Conservation (phyloP, 1,140 invertebrate species). For the Dendroctonus valens region DNA sequence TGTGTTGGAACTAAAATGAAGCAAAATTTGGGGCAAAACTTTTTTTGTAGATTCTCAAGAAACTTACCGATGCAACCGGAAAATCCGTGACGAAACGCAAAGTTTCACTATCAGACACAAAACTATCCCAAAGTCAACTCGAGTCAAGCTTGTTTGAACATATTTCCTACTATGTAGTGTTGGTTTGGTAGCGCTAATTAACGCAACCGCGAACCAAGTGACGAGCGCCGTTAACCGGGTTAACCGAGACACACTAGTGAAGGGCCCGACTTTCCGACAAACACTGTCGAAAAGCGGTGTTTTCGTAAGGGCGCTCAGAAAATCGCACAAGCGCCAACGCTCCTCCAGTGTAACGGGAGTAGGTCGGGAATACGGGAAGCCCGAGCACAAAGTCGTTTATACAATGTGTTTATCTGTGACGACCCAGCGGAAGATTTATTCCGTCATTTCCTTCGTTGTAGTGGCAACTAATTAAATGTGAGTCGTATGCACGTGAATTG, state of each 20-base stretch:
- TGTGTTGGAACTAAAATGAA: too few species aligned
- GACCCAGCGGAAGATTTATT: neutral
- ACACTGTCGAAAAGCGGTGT: conserved; percentile 7
- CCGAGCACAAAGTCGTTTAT: conserved; percentile 14
- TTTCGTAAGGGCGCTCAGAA: neutral
- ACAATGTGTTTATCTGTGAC: conserved; percentile 5
- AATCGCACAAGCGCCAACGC: conserved; percentile 16
- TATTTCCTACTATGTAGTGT: too few species aligned
- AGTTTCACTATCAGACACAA: too few species aligned
- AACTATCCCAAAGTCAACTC: too few species aligned
- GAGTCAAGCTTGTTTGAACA: too few species aligned
- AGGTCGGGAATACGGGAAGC: conserved; percentile 19
- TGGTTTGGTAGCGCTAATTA: too few species aligned
- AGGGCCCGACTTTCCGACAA: conserved; percentile 10
- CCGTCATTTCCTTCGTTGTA: neutral
- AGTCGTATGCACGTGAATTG: neutral
- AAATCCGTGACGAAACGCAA: too few species aligned
- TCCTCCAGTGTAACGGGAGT: conserved; percentile 6
- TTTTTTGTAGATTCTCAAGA: too few species aligned
- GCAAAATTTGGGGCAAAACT: too few species aligned
- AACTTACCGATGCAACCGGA: too few species aligned
- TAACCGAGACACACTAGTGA: neutral
- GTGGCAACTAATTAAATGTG: neutral
- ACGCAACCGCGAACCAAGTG: neutral
- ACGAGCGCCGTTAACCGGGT: neutral